phyloP scores from a whole-genome alignment of 2,113 vertebrate species.

The Ctenomys sociabilis region DNA sequence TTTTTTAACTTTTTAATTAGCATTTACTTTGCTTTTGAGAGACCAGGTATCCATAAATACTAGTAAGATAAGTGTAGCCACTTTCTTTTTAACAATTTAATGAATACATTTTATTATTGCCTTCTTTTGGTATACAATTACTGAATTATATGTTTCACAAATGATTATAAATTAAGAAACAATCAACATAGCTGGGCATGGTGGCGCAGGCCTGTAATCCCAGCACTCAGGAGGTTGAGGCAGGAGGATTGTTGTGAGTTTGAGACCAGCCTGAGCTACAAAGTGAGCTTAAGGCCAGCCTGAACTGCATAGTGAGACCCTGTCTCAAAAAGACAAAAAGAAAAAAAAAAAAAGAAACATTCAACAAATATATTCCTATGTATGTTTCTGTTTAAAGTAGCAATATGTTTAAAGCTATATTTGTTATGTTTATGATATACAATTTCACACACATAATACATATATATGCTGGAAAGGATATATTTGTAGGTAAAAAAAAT shows the following conservation, averaged over 20 bases:
- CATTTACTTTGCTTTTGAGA: constrained; percentile 37
- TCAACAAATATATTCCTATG: background rate
- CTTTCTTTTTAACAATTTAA: constrained; percentile 29
- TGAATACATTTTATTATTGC: background rate
- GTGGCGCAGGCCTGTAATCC: too few species aligned
- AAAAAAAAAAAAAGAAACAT: too few species aligned
- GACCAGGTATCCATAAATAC: background rate
- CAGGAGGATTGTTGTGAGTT: too few species aligned
- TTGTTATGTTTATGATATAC: background rate
- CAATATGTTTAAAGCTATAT: constrained; percentile 25
- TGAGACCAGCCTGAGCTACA: too few species aligned
- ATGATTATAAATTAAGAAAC: constrained; percentile 30
- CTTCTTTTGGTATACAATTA: background rate
- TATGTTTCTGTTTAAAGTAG: background rate
- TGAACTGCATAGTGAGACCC: too few species aligned
- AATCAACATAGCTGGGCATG: too few species aligned
- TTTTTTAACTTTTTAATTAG: constrained; percentile 17
- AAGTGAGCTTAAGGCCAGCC: too few species aligned
- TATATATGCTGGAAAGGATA: background rate
- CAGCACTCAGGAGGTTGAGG: too few species aligned
- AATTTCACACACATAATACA: background rate
- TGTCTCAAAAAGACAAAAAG: too few species aligned
- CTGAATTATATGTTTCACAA: background rate
- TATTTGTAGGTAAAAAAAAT: constrained; percentile 2
- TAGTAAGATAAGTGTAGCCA: background rate